Conservation (phyloP, 1,140 invertebrate genomes). For the Telenomus remus region DNA sequence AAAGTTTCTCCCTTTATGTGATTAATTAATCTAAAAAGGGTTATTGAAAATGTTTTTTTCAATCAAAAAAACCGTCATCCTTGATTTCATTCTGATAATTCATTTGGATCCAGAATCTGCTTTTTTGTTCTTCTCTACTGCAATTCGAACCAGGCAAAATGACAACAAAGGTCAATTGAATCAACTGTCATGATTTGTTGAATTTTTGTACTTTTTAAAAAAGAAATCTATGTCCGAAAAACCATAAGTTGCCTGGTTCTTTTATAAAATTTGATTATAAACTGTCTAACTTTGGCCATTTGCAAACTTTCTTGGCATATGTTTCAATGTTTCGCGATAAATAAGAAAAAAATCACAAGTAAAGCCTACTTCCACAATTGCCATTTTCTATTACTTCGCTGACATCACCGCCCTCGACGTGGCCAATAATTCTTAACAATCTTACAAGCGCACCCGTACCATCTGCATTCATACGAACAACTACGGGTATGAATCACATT, state of each 20-base stretch:
- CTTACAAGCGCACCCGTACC: background rate
- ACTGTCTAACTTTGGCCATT: constrained; percentile 44
- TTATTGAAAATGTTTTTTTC: constrained; percentile 7
- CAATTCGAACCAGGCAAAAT: constrained; percentile 36
- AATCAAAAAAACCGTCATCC: background rate
- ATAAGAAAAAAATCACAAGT: constrained; percentile 36
- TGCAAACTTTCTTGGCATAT: constrained; percentile 46
- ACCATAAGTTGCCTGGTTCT: constrained; percentile 20
- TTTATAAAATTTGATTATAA: no score
- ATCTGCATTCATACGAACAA: background rate
- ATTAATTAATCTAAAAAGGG: constrained; percentile 42
- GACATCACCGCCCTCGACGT: background rate
- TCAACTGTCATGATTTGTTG: no score
- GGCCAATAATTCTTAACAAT: constrained; percentile 21
- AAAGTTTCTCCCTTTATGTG: constrained; percentile 13
- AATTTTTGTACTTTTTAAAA: no score
- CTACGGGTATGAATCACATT: no score
- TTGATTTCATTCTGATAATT: constrained; percentile 1
- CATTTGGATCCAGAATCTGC: constrained; percentile 12
- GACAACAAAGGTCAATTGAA: background rate
- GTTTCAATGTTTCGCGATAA: constrained; percentile 34
- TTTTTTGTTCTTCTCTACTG: no score
- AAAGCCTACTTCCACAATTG: constrained; percentile 19
- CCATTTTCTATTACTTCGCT: background rate
- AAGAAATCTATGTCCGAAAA: no score